Base-by-base conservation (phyloP, 2,113 vertebrate species). In the Pteropus alecto region DNA sequence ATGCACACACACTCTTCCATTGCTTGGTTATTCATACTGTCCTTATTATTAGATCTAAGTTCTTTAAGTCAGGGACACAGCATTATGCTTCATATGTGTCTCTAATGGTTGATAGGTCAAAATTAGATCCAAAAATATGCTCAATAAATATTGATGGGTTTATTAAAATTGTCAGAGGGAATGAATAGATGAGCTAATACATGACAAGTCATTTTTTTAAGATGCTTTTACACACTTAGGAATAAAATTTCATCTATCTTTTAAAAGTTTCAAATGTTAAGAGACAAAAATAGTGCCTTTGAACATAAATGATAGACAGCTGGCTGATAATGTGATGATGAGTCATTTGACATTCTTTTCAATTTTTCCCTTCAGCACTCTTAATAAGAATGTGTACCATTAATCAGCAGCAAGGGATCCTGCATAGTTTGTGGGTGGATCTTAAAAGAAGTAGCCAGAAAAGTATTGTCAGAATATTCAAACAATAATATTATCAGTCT, bases 221-320 rank as follows among this genome's bases (percentile, higher is more conserved):
- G 38, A 48, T 81, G 33, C 14, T 90, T 96, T 92, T 90, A 76
- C 71, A 84, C 30, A 92, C 12, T 88, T n/a, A 83, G 46, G n/a
- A 82, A 90, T 19, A 94, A 60, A 92, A 48, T 94, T 70, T 93
- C 22, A 79, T 22, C 77, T 96, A 9, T 63, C 65, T 96, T 95
- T 94, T 68, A 46, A 93, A 94, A 94, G 19, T 96, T 95, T 95
- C 46, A 95, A 95, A 90, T 94, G 92, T 90, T 90, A 86, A 35
- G 61, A 97, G 79, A 87, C 58, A 97, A 94, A 98, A 97, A 97
- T 96, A 96, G 79, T 61, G 46, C 63, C 74, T 48, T 38, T 87
- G 92, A 97, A 54, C 65, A 78, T 87, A 79, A 95, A 76, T 96
- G 92, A 98, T 87, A 97, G 97, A 95, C 87, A 97, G 74, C 79